Conservation (phyloP, 2,113 vertebrate genomes). For the Crotalus horridus region DNA sequence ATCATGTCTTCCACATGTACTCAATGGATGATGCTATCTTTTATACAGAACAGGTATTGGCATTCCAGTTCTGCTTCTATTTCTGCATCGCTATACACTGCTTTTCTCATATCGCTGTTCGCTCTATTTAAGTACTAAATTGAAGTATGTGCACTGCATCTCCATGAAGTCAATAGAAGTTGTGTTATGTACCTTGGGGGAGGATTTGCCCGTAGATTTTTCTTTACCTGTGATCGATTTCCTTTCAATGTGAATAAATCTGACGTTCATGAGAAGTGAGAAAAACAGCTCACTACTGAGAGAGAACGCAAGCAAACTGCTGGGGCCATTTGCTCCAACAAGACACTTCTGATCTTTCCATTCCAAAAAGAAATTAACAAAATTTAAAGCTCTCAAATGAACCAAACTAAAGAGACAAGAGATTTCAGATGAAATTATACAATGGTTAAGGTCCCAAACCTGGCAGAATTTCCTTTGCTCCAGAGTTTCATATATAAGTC, state of each 20-base stretch:
- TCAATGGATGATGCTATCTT: not conserved
- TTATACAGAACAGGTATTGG: not conserved
- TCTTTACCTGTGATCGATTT: constrained; percentile 16
- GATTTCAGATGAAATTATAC: not conserved
- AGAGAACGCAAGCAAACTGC: not conserved
- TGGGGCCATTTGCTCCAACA: not conserved
- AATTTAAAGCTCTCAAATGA: not conserved
- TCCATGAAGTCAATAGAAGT: not conserved
- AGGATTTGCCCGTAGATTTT: constrained; percentile 1
- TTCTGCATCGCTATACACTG: not conserved
- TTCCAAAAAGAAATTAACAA: not conserved
- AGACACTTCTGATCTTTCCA: not conserved
- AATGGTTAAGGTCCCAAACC: not conserved
- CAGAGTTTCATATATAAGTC: not conserved
- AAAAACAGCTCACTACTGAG: not conserved
- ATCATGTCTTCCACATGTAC: not conserved
- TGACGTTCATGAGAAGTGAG: not conserved
- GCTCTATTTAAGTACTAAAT: not conserved
- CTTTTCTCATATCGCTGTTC: not conserved
- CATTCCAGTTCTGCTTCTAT: not conserved
- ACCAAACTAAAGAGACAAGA: not conserved
- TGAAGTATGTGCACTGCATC: not conserved
- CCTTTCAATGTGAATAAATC: constrained; percentile 17
- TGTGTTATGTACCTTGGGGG: not conserved
- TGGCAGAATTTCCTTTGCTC: not conserved